Evolutionary conservation across 2,888 invertebrate genomes (phyloP).

Genomic region (Dexiosoma caninum): DNA sequence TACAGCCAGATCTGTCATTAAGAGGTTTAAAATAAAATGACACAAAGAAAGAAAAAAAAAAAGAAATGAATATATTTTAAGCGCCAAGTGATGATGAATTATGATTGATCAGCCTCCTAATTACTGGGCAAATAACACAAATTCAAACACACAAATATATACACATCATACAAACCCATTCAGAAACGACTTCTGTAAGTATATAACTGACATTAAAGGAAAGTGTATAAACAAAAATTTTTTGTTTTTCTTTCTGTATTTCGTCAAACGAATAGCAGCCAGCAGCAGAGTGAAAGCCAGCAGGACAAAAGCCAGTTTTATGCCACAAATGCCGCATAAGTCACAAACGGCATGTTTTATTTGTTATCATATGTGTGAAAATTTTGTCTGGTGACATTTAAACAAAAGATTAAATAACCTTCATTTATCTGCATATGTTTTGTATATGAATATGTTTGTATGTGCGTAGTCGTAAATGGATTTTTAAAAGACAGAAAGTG

Average conservation of each 20-base stretch:
- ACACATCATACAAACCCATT: conserved; percentile 57
- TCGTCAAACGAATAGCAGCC: conserved; percentile 3
- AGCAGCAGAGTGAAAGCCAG: conserved; percentile 24
- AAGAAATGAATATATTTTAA: conserved; percentile 28
- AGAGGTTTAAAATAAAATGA: conserved; percentile 25
- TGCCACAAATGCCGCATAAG: conserved; percentile 55
- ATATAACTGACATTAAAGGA: conserved; percentile 8
- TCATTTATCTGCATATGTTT: conserved; percentile 52
- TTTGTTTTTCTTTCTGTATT: background rate
- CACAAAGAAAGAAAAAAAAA: conserved; percentile 7
- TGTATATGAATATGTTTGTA: no score
- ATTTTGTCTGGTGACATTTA: conserved; percentile 45
- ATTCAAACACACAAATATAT: background rate
- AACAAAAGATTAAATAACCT: conserved; percentile 54
- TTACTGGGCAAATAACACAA: conserved; percentile 71
- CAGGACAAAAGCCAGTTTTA: conserved; percentile 33
- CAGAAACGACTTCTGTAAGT: background rate
- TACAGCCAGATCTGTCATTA: conserved; percentile 34
- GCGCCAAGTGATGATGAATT: conserved; percentile 71
- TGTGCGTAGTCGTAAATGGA: no score
- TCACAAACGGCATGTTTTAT: conserved; percentile 40
- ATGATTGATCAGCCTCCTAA: conserved; percentile 75
- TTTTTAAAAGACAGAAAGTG: background rate
- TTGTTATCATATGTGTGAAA: background rate
- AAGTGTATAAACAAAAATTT: conserved; percentile 19